Evolutionary conservation across 2,113 vertebrate species (phyloP).

Genomic region (Amia ocellicauda): DNA sequence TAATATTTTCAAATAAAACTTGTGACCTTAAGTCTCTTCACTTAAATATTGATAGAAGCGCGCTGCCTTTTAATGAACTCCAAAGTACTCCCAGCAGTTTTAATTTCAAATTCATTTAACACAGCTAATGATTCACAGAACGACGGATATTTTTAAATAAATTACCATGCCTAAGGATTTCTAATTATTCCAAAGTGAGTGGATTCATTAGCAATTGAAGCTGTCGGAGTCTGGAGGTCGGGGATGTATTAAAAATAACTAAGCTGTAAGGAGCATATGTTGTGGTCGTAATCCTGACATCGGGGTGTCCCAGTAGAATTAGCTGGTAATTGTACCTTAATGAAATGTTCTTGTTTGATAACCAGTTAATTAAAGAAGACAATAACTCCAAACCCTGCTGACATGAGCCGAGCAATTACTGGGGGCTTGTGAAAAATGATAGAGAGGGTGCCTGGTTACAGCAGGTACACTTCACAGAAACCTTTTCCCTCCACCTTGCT

Average conservation of each 20-base stretch:
- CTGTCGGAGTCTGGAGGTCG: conserved; percentile 68
- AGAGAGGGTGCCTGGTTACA: background rate
- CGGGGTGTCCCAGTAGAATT: conserved; percentile 75
- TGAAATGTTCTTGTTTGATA: conserved; percentile 93
- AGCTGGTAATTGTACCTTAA: conserved; percentile 83
- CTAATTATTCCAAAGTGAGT: conserved; percentile 80
- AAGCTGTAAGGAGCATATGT: conserved; percentile 74
- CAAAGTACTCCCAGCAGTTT: conserved; percentile 74
- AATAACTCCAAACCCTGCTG: conserved; percentile 71
- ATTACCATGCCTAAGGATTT: conserved; percentile 81
- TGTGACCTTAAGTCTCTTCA: conserved; percentile 52
- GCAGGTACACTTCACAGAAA: background rate
- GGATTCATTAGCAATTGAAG: conserved; percentile 81
- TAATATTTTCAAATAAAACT: conserved; percentile 24
- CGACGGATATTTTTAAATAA: conserved; percentile 76
- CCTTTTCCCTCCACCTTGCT: background rate
- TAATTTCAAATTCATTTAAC: conserved; percentile 83
- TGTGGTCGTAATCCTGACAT: conserved; percentile 72
- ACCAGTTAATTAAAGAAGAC: conserved; percentile 88
- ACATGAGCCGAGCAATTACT: conserved; percentile 63
- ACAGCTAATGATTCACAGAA: conserved; percentile 78
- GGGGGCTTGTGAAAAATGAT: conserved; percentile 13
- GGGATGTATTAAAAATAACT: conserved; percentile 66
- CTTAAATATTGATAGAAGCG: conserved; percentile 68
- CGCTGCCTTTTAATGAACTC: conserved; percentile 69